Conservation (phyloP, 2,888 invertebrate species). For the Hirtodrosophila duncani region DNA sequence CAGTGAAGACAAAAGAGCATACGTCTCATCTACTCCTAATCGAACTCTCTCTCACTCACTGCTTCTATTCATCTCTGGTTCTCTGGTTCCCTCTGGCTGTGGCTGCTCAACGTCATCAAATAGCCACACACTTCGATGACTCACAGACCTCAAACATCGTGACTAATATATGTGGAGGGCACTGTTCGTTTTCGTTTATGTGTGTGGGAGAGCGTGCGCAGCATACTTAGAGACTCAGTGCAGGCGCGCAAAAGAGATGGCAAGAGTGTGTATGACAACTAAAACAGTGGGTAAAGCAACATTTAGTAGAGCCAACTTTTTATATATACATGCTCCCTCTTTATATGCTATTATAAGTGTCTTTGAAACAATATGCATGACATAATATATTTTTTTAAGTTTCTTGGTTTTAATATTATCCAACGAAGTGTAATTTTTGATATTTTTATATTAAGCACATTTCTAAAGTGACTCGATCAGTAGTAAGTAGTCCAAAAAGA, state of each 20-base stretch:
- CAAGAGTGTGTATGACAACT: too few relatives aligned
- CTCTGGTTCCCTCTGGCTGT: conserved; percentile 21
- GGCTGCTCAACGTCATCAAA: conserved; percentile 41
- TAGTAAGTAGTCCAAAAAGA: too few relatives aligned
- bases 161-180: conserved; percentile 19
- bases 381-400: too few relatives aligned
- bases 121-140: conserved; percentile 33
- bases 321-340: too few relatives aligned
- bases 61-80: not conserved
- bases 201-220: conserved; percentile 57
- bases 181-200: conserved; percentile 34
- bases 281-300: too few relatives aligned
- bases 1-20: conserved; percentile 13
- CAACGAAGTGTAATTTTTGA: too few relatives aligned
- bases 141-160: conserved; percentile 30
- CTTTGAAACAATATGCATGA: too few relatives aligned
- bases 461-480: too few relatives aligned
- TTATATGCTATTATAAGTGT: too few relatives aligned
- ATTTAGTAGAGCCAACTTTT: too few relatives aligned
- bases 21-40: not conserved
- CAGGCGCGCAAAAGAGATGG: conserved; percentile 25
- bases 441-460: too few relatives aligned
- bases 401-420: too few relatives aligned
- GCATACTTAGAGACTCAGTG: conserved; percentile 36
- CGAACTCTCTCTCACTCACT: conserved; percentile 4